A percentile compares a stretch with the other conserved stretches of the same genome.
phyloP scores from a whole-genome alignment of 2,113 vertebrate species.

The Ciconia boyciana region DNA sequence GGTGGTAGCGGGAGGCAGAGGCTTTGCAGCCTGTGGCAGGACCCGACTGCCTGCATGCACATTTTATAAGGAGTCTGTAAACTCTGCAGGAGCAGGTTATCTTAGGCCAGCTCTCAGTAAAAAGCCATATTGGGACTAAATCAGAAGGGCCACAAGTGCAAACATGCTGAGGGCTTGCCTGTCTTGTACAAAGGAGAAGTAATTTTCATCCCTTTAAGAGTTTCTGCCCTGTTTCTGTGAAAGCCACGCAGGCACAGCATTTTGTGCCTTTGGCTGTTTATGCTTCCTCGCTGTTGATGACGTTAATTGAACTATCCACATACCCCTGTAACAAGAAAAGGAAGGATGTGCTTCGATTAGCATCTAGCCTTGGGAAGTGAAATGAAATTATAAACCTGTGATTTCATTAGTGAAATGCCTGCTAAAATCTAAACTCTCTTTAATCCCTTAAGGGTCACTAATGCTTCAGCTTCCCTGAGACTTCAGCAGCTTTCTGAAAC shows the following conservation, averaged over 20 bases:
- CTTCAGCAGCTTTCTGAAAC: neutral
- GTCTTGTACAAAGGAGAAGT: neutral
- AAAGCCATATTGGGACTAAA: neutral
- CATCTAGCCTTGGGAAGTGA: neutral
- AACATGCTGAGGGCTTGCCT: neutral
- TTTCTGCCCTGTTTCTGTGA: neutral
- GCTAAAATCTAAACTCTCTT: neutral
- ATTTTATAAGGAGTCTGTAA: neutral
- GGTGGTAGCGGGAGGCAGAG: neutral
- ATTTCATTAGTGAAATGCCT: conserved; percentile 39
- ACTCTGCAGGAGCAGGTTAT: neutral
- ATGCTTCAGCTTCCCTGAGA: neutral
- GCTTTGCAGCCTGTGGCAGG: neutral
- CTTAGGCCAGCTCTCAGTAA: conserved; percentile 11
- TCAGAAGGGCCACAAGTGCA: conserved; percentile 8
- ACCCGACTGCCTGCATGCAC: neutral
- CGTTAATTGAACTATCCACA: neutral
- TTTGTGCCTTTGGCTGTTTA: conserved; percentile 1
- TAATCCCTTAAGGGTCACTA: conserved; percentile 20
- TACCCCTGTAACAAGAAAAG: neutral
- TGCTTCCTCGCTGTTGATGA: neutral
- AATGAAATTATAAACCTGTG: conserved; percentile 9
- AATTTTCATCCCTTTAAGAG: neutral
- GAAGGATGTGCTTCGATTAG: conserved; percentile 23
- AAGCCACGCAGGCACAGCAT: neutral